phyloP scores from a whole-genome alignment of 2,888 invertebrate species.

The Metalampra italica region DNA sequence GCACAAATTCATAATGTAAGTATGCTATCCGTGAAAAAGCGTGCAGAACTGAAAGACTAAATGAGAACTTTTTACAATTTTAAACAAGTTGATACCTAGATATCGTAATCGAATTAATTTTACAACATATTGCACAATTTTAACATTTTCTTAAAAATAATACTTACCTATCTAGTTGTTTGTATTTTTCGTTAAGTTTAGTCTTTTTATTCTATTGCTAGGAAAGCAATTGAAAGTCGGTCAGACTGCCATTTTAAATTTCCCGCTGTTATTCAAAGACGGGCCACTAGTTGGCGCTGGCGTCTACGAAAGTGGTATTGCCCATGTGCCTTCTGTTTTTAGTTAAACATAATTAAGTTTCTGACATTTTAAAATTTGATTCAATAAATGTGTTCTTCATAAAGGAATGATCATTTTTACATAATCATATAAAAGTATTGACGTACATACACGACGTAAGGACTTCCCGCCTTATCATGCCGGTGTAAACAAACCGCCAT shows the following conservation, averaged over 20 bases:
- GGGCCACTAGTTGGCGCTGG: conserved; percentile 46
- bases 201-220: too few species aligned
- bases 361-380: conserved; percentile 32
- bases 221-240: too few species aligned
- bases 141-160: too few species aligned
- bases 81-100: too few species aligned
- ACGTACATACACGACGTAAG: conserved; percentile 36
- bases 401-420: conserved; percentile 38
- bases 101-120: too few species aligned
- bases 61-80: too few species aligned
- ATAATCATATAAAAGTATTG: conserved; percentile 20
- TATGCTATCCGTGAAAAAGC: too few species aligned
- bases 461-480: conserved; percentile 75
- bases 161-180: too few species aligned
- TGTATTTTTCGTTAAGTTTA: too few species aligned
- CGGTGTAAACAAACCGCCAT: conserved; percentile 80
- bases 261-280: conserved; percentile 34
- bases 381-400: conserved; percentile 50
- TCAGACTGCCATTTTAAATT: conserved; percentile 12
- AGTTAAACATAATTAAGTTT: conserved; percentile 24
- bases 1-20: too few species aligned
- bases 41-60: too few species aligned
- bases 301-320: conserved; percentile 52
- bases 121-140: too few species aligned
- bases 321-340: conserved; percentile 52